Base-by-base conservation (phyloP, 53 echinoderm and acorn worm species). In the Crossaster papposus region DNA sequence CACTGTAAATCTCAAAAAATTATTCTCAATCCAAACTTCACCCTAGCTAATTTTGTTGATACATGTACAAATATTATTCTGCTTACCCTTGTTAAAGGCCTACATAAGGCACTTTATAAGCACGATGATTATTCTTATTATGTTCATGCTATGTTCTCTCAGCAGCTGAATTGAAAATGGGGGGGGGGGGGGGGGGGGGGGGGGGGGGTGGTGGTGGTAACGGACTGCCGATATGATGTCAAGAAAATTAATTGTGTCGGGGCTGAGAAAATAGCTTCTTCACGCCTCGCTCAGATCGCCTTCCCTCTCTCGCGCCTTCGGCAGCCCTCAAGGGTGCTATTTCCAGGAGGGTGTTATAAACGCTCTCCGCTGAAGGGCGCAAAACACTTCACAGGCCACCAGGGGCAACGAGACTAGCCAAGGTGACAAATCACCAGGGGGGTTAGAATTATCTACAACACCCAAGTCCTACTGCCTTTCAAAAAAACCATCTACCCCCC, bases 341-440 rank as follows among this genome's bases (percentile, higher is more conserved):
- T 70, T 84, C 84, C 51, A 72, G 50, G 51, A 71, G 65, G 52
- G 84, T 84, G 84, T 84, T 51, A 84, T 72, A 84, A 84, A 84
- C 30, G 72, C 72, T 84, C 72, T 44, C 38, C 71, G 44, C 68
- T 68, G 36, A 44, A 82, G 44, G 82, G 65, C 36, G 22, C 5
- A 52, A 84, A 84, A 84, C 71, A 72, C 84, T 72, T 84, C 72
- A 52, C 30, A 50, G 44, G 84, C 84, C 84, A 44, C 84, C 72
- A 51, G 51, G 30, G 72, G 84, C 29, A 31, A 70, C 35, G 65
- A 29, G 50, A 84, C 34, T 30, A 24, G 15, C 30, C 12, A 26
- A 71, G 84, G 84, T 84, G 84, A 72, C 84, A 84, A 84, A 84
- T 84, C 84, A 52, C 51, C 84, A 84, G 72, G 70, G 70, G 82